These are phyloP conservation scores for Pseudomyrmex concolor DNA, from an alignment of 1,140 invertebrate species.

Conservation along the genomic window DNA sequence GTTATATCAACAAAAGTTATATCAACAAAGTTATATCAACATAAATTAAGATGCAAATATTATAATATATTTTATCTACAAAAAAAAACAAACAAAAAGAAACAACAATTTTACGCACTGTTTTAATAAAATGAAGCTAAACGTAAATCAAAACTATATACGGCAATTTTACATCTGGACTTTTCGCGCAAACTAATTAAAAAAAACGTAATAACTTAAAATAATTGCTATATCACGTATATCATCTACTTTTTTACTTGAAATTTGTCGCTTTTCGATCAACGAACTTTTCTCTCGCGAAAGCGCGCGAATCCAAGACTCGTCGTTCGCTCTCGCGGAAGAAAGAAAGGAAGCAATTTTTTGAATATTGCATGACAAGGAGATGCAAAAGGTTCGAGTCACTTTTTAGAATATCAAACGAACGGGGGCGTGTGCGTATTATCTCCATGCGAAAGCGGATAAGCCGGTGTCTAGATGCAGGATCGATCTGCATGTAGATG, in stretches of 20 bases:
- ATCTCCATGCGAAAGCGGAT: conserved; percentile 33
- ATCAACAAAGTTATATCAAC: neutral
- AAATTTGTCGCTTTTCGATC: no score
- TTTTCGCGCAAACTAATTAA: no score
- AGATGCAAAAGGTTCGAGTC: neutral
- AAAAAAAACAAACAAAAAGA: neutral
- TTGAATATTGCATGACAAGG: conserved; percentile 57
- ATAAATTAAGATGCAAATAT: conserved; percentile 9
- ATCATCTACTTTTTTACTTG: no score
- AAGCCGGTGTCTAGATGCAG: conserved; percentile 41
- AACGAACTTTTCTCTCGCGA: neutral
- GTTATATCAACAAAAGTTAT: neutral
- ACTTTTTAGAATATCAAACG: conserved; percentile 58
- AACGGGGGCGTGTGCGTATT: conserved; percentile 24
- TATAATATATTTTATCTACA: neutral
- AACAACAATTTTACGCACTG: no score
- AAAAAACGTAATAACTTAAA: no score
- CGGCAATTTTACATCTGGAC: no score
- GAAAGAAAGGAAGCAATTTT: neutral
- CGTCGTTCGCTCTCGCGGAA: conserved; percentile 12
- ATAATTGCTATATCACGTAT: no score
- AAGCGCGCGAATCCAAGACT: neutral
- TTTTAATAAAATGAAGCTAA: no score
- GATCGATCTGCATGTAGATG: conserved; percentile 52
- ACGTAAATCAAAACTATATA: no score